Evolutionary conservation across 2,113 vertebrate genomes (phyloP).

Genomic region (Perca schrenkii): DNA sequence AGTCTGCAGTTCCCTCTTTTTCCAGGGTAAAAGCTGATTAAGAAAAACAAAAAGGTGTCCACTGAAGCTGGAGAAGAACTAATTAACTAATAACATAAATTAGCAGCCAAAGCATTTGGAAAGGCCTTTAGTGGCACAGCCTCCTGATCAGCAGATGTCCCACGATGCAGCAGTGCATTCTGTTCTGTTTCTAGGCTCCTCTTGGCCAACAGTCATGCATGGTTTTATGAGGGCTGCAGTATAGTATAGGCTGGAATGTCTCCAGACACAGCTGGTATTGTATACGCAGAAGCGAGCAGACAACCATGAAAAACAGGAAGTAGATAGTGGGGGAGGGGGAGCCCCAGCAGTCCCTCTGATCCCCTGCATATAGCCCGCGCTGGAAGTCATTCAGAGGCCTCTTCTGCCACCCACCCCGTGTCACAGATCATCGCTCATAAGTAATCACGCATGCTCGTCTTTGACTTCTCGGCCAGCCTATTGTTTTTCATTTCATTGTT

Average conservation of each 20-base stretch:
- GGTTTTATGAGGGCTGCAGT: slow-evolving; percentile 46
- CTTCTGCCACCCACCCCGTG: slow-evolving; percentile 37
- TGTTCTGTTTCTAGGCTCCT: slow-evolving; percentile 5
- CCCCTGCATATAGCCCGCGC: slow-evolving; percentile 38
- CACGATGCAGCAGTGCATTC: slow-evolving; percentile 5
- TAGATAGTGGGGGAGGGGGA: slow-evolving; percentile 73
- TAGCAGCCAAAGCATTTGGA: neutral
- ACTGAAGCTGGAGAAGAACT: slow-evolving; percentile 2
- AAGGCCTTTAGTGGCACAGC: slow-evolving; percentile 6
- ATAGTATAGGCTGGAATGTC: slow-evolving; percentile 67
- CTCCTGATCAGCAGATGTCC: slow-evolving; percentile 31
- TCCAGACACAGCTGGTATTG: slow-evolving; percentile 78
- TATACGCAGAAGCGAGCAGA: slow-evolving; percentile 71
- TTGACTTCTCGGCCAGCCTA: slow-evolving; percentile 32
- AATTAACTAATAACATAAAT: neutral
- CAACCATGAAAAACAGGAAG: slow-evolving; percentile 79
- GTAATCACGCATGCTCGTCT: slow-evolving; percentile 13
- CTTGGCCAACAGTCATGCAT: slow-evolving; percentile 16
- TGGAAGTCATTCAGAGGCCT: slow-evolving; percentile 40
- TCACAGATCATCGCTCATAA: slow-evolving; percentile 67
- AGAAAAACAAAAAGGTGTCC: neutral
- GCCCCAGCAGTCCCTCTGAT: slow-evolving; percentile 29
- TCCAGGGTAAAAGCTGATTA: neutral
- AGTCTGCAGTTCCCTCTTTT: neutral
- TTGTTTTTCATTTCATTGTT: slow-evolving; percentile 50